These are phyloP conservation scores for Cirrhinus molitorella DNA, from an alignment of 2,797 vertebrate genomes.

Conservation along the genomic window DNA sequence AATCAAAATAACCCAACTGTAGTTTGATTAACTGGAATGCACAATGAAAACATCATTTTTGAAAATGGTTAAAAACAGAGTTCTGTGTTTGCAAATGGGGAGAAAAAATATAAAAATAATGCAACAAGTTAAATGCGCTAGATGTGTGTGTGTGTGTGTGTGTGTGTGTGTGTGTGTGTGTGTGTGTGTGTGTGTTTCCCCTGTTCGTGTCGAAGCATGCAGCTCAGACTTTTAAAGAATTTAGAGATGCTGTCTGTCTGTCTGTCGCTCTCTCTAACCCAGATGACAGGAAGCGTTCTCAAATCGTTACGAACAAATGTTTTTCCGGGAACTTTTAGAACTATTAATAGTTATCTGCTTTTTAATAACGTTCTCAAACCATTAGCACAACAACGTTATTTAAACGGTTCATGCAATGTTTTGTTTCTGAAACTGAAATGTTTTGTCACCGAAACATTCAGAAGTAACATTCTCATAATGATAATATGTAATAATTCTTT, in stretches of 20 bases:
- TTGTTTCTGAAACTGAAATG: no score
- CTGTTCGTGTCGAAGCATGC: not conserved
- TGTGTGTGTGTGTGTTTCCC: no score
- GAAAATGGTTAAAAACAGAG: no score
- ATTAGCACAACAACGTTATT: no score
- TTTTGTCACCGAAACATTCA: no score
- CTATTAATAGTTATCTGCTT: not conserved
- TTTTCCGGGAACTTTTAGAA: not conserved
- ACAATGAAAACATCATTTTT: no score
- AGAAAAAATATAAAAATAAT: no score
- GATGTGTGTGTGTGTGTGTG: constrained; percentile 1
- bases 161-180: not conserved
- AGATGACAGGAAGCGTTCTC: not conserved
- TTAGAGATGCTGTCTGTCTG: not conserved
- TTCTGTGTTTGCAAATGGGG: no score
- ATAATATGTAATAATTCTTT: not conserved
- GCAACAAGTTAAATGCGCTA: no score
- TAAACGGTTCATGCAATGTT: not conserved
- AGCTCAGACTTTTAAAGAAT: not conserved
- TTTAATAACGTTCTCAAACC: not conserved
- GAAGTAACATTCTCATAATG: not conserved
- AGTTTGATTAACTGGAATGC: no score
- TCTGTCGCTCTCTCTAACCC: no score
- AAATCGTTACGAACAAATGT: not conserved
- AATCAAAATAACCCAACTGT: no score